Conservation (phyloP, 2,797 vertebrate genomes). For the Hypotaenidia philippensis region DNA sequence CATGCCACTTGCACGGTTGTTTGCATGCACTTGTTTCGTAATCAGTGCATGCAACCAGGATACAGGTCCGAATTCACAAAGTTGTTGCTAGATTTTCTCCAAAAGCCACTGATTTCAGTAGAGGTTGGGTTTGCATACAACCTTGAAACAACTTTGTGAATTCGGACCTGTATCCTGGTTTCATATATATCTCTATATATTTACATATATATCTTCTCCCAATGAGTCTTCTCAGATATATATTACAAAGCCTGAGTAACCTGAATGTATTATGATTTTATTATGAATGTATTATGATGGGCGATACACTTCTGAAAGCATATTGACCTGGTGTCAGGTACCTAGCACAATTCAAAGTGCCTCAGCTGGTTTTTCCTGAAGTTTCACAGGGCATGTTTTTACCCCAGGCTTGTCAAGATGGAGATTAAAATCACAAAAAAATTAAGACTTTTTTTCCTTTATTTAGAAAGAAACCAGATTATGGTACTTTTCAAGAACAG, state of each 20-base stretch:
- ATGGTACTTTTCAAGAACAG: background rate
- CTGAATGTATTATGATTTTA: background rate
- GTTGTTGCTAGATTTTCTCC: background rate
- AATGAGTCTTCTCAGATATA: too few relatives aligned
- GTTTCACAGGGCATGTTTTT: background rate
- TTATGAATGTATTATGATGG: background rate
- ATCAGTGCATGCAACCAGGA: background rate
- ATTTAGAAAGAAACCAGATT: background rate
- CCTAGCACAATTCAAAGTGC: accelerated
- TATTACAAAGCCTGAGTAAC: background rate
- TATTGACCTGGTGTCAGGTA: background rate
- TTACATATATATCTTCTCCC: too few relatives aligned
- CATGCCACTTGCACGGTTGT: accelerated
- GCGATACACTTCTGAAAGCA: background rate
- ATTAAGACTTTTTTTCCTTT: background rate
- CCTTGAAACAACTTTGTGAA: too few relatives aligned
- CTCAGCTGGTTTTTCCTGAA: background rate
- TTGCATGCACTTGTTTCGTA: background rate
- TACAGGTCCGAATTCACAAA: accelerated
- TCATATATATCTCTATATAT: too few relatives aligned
- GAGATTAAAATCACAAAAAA: background rate
- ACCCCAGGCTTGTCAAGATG: background rate
- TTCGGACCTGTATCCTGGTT: too few relatives aligned
- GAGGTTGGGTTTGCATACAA: background rate
- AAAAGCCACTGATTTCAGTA: background rate